A percentile compares a stretch with the other conserved stretches of the same genome.
These are phyloP conservation scores for Hyaena hyaena DNA, from an alignment of 2,113 vertebrate species.

Conservation along the genomic window DNA sequence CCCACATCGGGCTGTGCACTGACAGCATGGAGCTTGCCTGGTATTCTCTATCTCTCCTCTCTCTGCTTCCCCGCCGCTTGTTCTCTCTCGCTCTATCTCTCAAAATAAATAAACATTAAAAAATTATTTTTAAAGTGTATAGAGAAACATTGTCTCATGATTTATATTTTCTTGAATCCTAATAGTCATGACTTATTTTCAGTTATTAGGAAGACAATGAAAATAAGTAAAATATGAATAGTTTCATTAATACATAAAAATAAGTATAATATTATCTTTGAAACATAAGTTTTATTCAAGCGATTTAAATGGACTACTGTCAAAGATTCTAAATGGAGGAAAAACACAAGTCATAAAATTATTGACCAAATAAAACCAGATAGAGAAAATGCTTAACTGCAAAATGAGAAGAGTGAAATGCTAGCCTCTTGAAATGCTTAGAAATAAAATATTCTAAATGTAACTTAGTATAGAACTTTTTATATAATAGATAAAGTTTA, in stretches of 20 bases:
- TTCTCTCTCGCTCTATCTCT: no score
- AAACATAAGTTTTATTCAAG: constrained; percentile 22
- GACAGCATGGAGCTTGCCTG: no score
- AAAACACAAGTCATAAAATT: neutral
- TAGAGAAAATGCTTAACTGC: neutral
- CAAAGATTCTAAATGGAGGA: neutral
- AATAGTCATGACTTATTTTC: constrained; percentile 18
- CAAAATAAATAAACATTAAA: no score
- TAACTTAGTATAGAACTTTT: neutral
- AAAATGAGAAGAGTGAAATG: constrained; percentile 1
- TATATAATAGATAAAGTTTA: neutral
- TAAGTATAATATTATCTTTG: neutral
- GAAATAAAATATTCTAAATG: neutral
- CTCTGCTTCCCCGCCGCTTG: no score
- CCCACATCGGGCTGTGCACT: no score
- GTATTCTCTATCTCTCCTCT: no score
- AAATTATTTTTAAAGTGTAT: neutral
- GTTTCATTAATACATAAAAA: neutral
- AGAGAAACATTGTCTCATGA: neutral
- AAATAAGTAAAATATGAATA: neutral
- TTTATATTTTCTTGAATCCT: neutral
- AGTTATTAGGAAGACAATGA: neutral
- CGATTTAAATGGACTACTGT: neutral
- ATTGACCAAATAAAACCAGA: neutral
- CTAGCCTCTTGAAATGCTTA: neutral